Conservation (phyloP, 2,113 vertebrate species). For the human region GRCh38 chr5:76422501-76423000, state of each 20-base stretch:
- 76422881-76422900: background rate
- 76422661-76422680: background rate
- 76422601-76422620: background rate
- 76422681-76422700: background rate
- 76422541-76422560: slow-evolving; percentile 24
- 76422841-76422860: background rate
- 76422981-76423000: background rate
- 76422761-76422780: background rate
- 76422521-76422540: background rate
- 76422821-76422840: background rate
- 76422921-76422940: background rate
- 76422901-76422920: background rate
- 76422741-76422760: background rate
- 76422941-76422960: background rate
- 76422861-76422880: background rate
- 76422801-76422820: background rate
- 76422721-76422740: background rate
- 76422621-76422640: background rate
- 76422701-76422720: background rate
- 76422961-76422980: background rate
- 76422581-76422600: background rate
- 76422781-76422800: background rate
- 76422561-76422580: slow-evolving; percentile 1
- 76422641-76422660: background rate
- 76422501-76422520: slow-evolving; percentile 8